These are phyloP conservation scores for Archips crataeganus DNA, from an alignment of 2,888 invertebrate genomes.

Conservation along the genomic window DNA sequence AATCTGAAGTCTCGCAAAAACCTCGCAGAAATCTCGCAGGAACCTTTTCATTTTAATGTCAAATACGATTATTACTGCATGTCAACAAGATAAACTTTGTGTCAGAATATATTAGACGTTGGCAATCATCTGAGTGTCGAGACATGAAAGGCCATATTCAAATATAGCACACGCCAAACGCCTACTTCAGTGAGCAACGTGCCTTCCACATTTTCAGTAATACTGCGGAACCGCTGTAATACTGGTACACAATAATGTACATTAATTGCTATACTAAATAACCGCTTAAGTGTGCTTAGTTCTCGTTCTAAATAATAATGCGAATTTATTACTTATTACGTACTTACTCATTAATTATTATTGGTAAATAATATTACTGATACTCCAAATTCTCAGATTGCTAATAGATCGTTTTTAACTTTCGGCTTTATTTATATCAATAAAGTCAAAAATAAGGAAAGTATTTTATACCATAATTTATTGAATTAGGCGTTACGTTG, in stretches of 20 bases:
- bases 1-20: neutral
- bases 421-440: no score
- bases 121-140: neutral
- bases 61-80: no score
- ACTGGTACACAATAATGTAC: neutral
- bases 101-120: neutral
- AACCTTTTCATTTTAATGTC: neutral
- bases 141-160: neutral
- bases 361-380: no score
- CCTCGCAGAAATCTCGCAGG: neutral
- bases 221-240: neutral
- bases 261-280: neutral
- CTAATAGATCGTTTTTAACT: no score
- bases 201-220: neutral
- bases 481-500: no score
- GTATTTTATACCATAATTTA: no score
- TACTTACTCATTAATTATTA: no score
- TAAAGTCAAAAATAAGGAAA: no score
- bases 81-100: no score
- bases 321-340: no score
- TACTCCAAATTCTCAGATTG: no score
- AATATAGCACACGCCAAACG: neutral
- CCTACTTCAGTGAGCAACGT: neutral
- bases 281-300: neutral
- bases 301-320: neutral